Conservation (phyloP, 1,140 invertebrate genomes). For the Conus betulinus region DNA sequence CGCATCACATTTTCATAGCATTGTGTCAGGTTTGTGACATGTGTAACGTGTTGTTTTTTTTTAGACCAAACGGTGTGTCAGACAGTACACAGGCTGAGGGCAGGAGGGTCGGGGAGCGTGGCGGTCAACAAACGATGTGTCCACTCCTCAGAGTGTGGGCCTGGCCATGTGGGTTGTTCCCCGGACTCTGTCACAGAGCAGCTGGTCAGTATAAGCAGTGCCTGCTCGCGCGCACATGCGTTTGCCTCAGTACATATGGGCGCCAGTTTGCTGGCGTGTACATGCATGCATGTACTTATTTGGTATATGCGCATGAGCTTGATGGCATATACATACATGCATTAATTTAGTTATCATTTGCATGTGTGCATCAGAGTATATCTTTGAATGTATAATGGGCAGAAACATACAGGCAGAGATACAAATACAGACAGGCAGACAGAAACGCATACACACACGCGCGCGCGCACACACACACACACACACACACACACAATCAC, state of each 20-base stretch:
- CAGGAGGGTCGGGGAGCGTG: conserved; percentile 35
- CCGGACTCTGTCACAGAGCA: conserved; percentile 23
- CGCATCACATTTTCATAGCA: no score
- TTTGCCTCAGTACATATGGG: not conserved
- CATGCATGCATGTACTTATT: not conserved
- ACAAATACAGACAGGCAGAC: conserved; percentile 4
- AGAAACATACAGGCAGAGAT: not conserved
- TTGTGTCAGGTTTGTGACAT: no score
- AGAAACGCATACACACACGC: conserved; percentile 1
- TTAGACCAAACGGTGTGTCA: conserved; percentile 57
- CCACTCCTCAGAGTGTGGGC: conserved; percentile 42
- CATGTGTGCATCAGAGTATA: not conserved
- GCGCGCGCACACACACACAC: not conserved
- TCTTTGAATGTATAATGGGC: not conserved
- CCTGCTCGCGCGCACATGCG: not conserved
- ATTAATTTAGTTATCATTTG: not conserved
- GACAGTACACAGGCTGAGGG: conserved; percentile 49
- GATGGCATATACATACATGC: not conserved
- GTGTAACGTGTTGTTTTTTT: conserved; percentile 33
- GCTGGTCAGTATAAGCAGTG: not conserved
- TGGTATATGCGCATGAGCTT: not conserved
- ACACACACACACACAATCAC: no score
- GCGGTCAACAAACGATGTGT: conserved; percentile 53
- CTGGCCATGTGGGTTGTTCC: conserved; percentile 47
- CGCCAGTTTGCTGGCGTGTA: not conserved